Conservation (phyloP, 2,797 vertebrate species). For the Vespertilio murinus region DNA sequence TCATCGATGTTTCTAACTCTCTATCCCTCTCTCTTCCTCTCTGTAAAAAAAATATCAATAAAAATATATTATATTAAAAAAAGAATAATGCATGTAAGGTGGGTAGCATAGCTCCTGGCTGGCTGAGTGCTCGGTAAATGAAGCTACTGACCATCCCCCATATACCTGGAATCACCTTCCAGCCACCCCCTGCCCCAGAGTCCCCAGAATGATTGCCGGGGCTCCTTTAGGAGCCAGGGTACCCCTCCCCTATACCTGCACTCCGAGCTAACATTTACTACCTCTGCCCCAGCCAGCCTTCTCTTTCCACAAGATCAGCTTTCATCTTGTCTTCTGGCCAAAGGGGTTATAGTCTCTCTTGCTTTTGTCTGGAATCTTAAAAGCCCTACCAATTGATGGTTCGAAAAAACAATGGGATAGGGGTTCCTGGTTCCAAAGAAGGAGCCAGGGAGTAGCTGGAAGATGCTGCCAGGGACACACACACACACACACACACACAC, state of each 20-base stretch:
- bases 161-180: neutral
- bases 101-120: neutral
- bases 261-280: neutral
- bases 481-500: too few relatives aligned
- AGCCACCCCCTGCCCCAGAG: neutral
- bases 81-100: neutral
- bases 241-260: neutral
- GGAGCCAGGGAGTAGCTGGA: neutral
- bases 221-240: neutral
- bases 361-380: conserved; percentile 58
- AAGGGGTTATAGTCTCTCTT: conserved; percentile 31
- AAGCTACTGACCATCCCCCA: neutral
- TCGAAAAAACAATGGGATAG: neutral
- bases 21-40: too few relatives aligned
- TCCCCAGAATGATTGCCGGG: neutral
- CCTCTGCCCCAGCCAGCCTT: neutral
- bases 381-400: neutral
- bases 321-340: conserved; percentile 35
- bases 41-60: too few relatives aligned
- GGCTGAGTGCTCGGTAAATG: neutral
- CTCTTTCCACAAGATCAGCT: conserved; percentile 42
- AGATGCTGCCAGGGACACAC: too few relatives aligned
- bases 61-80: too few relatives aligned
- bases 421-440: neutral
- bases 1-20: too few relatives aligned